Conservation (phyloP, 2,113 vertebrate genomes). For the Oxyruncus cristatus region DNA sequence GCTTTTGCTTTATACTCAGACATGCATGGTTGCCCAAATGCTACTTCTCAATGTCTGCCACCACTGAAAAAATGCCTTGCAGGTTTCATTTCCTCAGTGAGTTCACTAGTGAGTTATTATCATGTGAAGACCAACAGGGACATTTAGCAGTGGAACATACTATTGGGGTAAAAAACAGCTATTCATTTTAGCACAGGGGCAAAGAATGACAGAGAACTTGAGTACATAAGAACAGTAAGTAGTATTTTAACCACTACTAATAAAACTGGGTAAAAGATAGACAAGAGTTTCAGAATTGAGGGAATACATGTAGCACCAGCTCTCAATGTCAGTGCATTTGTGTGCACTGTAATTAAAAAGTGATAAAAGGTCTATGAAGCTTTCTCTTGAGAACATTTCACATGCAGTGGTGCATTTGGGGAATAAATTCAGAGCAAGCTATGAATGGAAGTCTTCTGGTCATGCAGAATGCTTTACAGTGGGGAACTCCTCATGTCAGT, state of each 20-base stretch:
- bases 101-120: not conserved
- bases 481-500: not conserved
- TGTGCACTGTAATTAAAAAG: not conserved
- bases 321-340: not conserved
- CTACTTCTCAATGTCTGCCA: not conserved
- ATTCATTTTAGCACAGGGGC: not conserved
- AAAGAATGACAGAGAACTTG: not conserved
- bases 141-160: not conserved
- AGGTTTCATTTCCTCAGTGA: constrained; percentile 23
- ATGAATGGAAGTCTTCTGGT: not conserved
- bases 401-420: not conserved
- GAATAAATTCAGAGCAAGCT: constrained; percentile 26
- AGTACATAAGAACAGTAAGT: not conserved
- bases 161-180: not conserved
- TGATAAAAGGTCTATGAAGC: not conserved
- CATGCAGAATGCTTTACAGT: not conserved
- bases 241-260: not conserved
- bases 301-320: not conserved
- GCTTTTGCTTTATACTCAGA: not conserved
- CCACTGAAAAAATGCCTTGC: not conserved
- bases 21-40: not conserved
- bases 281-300: not conserved
- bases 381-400: not conserved
- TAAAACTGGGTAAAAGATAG: not conserved
- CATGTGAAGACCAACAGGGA: not conserved